Percentiles rank a stretch among this genome's conserved stretches.
Evolutionary conservation across 2,888 invertebrate genomes (phyloP).

Genomic region (Argynnis bischoffii): DNA sequence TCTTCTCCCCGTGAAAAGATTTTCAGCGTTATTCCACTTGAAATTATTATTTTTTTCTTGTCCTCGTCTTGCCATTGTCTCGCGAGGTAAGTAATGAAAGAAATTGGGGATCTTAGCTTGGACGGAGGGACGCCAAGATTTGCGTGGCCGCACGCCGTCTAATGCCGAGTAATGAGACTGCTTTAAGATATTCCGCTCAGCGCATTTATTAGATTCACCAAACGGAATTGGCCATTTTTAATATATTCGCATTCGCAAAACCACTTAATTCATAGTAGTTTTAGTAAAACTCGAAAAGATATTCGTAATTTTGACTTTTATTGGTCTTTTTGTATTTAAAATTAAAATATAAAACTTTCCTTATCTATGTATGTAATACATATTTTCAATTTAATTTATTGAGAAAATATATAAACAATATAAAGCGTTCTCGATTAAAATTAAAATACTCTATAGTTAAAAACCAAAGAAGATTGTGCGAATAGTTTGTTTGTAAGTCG

Average conservation of each 20-base stretch:
- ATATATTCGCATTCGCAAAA: conserved; percentile 39
- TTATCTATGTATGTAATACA: too few relatives aligned
- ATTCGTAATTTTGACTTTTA: too few relatives aligned
- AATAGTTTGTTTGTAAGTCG: too few relatives aligned
- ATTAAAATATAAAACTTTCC: too few relatives aligned
- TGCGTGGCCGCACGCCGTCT: conserved; percentile 76
- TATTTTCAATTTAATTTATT: too few relatives aligned
- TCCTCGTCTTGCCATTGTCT: conserved; percentile 82
- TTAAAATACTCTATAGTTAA: too few relatives aligned
- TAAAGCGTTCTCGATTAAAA: too few relatives aligned
- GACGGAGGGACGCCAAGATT: conserved; percentile 73
- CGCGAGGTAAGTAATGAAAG: conserved; percentile 82
- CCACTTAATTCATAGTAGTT: background rate
- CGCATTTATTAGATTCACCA: conserved; percentile 76
- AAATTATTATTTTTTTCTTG: conserved; percentile 81
- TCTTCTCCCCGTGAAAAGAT: conserved; percentile 80
- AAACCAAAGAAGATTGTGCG: too few relatives aligned
- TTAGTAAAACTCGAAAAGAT: too few relatives aligned
- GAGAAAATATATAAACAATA: too few relatives aligned
- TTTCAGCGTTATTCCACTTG: conserved; percentile 83
- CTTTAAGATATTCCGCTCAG: conserved; percentile 72
- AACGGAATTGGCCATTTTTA: conserved; percentile 67
- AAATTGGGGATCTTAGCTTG: conserved; percentile 76
- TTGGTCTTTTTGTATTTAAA: too few relatives aligned
- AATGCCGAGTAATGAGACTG: conserved; percentile 80